Evolutionary conservation across 1,140 invertebrate genomes (phyloP), one percentile per base, ranked within the genome.

Genomic region (Drosophila bocki): DNA sequence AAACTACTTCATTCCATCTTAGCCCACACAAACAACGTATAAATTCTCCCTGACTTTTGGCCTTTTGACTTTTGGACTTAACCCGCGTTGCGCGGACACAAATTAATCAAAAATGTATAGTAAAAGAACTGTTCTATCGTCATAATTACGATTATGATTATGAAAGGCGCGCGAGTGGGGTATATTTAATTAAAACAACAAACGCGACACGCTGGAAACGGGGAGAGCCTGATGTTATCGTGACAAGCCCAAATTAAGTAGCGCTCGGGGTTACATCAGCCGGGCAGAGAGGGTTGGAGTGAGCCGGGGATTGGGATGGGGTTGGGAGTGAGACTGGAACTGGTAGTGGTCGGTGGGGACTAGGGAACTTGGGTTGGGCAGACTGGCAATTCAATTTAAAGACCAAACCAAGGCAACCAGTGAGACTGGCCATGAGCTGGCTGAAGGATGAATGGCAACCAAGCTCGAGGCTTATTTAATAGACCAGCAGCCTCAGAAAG

Each of bases 231-330:
- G 78, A 91, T 90, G 68, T 62, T 91, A 85, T 85, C 85, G 85
- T 90, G 85, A 90, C 85, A 90, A 90, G 71, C 82, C 78, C 82
- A 90, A 90, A 90, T 91, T 82, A 90, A 91, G 78, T 62, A 58
- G 57, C 75, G n/a, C 65, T 48, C 62, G 64, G 74, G 84, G 68
- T 87, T 87, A 87, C 84, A 87, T 87, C 84, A 87, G 67, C 60
- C 65, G 54, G 42, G 33, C 59, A 75, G 58, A 75, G 58, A 8
- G 32, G 41, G 35, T 45, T 60, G 37, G n/a, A 35, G 37, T 26
- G 53, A 54, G 53, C 33, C 17, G 12, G 29, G 50, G 29, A 53
- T 8, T 5, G 32, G 33, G 33, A 22, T 15, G 45, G 37, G 37
- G 12, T 8, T 29, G 37, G 41, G 32, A 4, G 3, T 47, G 32